These are phyloP conservation scores for Oncorhynchus kisutch DNA, from an alignment of 2,113 vertebrate genomes.

Conservation along the genomic window DNA sequence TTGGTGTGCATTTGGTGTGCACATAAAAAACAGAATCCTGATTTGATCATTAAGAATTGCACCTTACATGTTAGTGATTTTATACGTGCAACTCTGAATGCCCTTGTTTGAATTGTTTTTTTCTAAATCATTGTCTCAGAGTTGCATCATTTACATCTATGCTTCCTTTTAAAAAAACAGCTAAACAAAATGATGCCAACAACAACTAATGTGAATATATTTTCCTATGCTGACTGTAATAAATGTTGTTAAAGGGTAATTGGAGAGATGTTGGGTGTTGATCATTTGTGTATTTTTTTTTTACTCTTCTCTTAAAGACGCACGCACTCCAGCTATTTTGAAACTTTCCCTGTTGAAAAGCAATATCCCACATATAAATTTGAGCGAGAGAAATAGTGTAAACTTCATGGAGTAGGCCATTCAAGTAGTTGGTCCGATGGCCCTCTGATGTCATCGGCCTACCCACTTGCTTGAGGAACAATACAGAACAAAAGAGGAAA, in stretches of 20 bases:
- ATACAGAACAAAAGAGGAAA: too few relatives aligned
- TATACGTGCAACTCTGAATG: constrained; percentile 5
- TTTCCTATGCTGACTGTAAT: constrained; percentile 38
- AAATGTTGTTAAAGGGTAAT: constrained; percentile 21
- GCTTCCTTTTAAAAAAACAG: constrained; percentile 31
- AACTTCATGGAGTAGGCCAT: too few relatives aligned
- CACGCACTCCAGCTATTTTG: neutral
- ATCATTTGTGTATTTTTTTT: constrained; percentile 4
- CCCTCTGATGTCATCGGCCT: too few relatives aligned
- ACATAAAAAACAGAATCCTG: constrained; percentile 14
- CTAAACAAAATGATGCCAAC: constrained; percentile 6
- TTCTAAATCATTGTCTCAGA: constrained; percentile 26
- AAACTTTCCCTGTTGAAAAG: too few relatives aligned
- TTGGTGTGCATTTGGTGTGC: constrained; percentile 27
- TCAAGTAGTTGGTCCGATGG: too few relatives aligned
- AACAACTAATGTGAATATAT: constrained; percentile 38
- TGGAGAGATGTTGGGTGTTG: neutral
- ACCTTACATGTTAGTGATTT: constrained; percentile 47
- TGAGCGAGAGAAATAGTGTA: too few relatives aligned
- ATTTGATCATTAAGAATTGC: constrained; percentile 40
- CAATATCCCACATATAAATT: too few relatives aligned
- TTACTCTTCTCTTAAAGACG: neutral
- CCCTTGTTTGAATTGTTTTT: constrained; percentile 5
- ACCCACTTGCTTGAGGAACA: too few relatives aligned
- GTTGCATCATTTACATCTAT: constrained; percentile 23